These are phyloP conservation scores for Hydrocynus forskahlii DNA, from an alignment of 2,797 vertebrate genomes.

Conservation along the genomic window DNA sequence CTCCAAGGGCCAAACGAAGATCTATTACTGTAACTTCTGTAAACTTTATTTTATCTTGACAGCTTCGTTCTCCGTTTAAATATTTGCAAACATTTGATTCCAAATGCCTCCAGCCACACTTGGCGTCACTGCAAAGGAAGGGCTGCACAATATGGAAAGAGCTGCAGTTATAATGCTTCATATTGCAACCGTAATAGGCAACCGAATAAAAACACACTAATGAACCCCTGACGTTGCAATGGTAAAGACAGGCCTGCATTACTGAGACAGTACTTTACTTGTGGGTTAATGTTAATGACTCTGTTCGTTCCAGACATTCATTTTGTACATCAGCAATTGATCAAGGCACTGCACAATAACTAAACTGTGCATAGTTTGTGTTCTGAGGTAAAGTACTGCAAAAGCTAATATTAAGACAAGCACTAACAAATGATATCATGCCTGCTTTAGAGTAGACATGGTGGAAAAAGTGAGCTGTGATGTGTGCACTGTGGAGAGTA, in stretches of 20 bases:
- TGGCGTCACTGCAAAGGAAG: not conserved
- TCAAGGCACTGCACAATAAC: too few species aligned
- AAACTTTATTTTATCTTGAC: slow-evolving; percentile 18
- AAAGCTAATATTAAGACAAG: not conserved
- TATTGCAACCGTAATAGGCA: not conserved
- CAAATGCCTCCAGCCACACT: not conserved
- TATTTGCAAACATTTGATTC: slow-evolving; percentile 2
- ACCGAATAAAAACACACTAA: too few species aligned
- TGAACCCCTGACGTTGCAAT: not conserved
- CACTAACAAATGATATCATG: not conserved
- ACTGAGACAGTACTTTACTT: not conserved
- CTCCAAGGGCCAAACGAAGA: not conserved
- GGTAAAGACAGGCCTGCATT: not conserved
- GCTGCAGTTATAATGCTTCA: not conserved
- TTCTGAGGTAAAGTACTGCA: not conserved
- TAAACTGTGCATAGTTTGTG: too few species aligned
- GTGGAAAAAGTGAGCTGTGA: slow-evolving; percentile 39
- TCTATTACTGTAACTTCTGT: slow-evolving; percentile 12
- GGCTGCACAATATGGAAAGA: not conserved
- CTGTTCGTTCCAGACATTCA: not conserved
- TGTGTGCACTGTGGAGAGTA: slow-evolving; percentile 23
- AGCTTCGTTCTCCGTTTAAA: slow-evolving; percentile 5
- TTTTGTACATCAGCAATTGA: not conserved
- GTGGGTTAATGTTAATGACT: not conserved
- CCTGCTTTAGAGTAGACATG: not conserved